These are phyloP conservation scores for Muricea muricata DNA, from an alignment of 92 coral and sea anemone species.

Conservation along the genomic window DNA sequence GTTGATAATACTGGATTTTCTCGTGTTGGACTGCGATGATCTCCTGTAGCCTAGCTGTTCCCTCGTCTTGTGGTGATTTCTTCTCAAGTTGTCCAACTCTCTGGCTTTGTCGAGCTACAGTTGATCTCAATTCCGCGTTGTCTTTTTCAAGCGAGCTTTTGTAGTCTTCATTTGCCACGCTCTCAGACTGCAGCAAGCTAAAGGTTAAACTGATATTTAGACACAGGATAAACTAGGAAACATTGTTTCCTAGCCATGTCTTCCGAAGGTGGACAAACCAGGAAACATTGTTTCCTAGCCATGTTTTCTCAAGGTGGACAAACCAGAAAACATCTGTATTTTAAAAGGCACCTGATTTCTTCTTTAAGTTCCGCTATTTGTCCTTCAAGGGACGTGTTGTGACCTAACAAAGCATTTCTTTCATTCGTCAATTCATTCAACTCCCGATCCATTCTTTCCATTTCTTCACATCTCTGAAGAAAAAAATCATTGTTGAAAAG, in stretches of 20 bases:
- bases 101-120: conserved; percentile 98
- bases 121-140: conserved; percentile 80
- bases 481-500: neutral
- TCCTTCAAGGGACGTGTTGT: conserved; percentile 73
- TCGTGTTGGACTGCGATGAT: conserved; percentile 83
- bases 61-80: conserved; percentile 66
- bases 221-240: neutral
- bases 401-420: conserved; percentile 64
- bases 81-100: conserved; percentile 93
- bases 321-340: too few species aligned
- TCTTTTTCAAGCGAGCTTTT: conserved; percentile 85
- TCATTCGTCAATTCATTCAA: conserved; percentile 72
- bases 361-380: conserved; percentile 84
- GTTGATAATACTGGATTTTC: conserved; percentile 86
- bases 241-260: neutral
- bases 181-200: conserved; percentile 90
- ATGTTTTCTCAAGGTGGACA: too few species aligned
- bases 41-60: conserved; percentile 66
- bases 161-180: conserved; percentile 82
- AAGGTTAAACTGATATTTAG: neutral
- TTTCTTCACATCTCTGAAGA: conserved; percentile 63
- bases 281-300: too few species aligned
- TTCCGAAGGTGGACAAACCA: too few species aligned
- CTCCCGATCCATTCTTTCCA: conserved; percentile 78
- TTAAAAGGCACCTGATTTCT: conserved; percentile 97